Percentiles rank a stretch among this genome's conserved stretches.
Conservation (phyloP, 2,113 vertebrate species). For the Seriola dumerili region DNA sequence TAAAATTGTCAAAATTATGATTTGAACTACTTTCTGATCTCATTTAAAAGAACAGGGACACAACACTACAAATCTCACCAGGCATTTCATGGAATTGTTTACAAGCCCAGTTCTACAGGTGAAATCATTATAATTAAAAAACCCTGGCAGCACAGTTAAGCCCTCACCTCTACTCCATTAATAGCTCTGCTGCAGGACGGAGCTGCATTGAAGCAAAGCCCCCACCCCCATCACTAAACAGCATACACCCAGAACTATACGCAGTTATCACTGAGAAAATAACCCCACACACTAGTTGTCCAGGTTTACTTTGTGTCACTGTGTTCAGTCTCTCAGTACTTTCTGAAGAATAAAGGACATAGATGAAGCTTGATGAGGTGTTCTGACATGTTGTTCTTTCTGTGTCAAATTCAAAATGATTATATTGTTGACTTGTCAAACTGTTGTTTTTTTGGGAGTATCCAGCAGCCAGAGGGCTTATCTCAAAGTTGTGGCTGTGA, state of each 20-base stretch:
- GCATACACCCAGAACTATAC: not conserved
- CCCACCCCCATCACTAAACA: not conserved
- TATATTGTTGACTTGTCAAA: not conserved
- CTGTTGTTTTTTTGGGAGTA: not conserved
- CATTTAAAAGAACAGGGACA: not conserved
- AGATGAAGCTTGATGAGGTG: not conserved
- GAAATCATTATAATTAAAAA: constrained; percentile 10
- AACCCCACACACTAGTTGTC: fast-evolving
- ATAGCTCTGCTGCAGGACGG: constrained; percentile 14
- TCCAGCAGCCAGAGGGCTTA: not conserved
- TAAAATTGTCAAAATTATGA: not conserved
- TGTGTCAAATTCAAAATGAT: not conserved
- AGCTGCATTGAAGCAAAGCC: not conserved
- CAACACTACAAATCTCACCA: not conserved
- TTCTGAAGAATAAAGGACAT: not conserved
- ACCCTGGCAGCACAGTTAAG: constrained; percentile 14
- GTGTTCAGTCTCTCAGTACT: not conserved
- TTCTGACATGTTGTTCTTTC: not conserved
- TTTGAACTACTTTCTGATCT: not conserved
- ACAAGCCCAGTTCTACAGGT: not conserved
- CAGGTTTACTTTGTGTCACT: not conserved
- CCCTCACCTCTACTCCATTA: constrained; percentile 8
- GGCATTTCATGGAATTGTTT: not conserved
- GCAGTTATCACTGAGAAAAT: not conserved
- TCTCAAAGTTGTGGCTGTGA: constrained; percentile 7